phyloP scores from a whole-genome alignment of 92 coral and sea anemone species.

The Bergia puertoricense region DNA sequence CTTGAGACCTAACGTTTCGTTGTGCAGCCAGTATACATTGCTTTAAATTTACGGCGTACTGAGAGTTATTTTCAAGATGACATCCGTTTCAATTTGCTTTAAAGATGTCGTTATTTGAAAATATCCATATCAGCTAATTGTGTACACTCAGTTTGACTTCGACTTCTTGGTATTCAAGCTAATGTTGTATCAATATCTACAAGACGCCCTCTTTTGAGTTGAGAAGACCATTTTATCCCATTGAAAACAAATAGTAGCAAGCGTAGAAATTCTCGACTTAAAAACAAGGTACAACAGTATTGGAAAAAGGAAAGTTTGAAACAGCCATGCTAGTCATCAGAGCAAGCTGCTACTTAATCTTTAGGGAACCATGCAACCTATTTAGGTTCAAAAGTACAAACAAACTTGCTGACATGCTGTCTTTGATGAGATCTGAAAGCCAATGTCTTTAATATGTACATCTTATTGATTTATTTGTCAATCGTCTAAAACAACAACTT shows the following conservation, averaged over 20 bases:
- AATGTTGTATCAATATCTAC: background rate
- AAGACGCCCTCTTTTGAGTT: background rate
- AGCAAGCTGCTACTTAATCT: no score
- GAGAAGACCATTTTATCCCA: background rate
- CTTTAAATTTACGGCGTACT: background rate
- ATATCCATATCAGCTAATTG: background rate
- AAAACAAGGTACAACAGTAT: no score
- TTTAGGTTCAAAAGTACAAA: background rate
- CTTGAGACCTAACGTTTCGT: no score
- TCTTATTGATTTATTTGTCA: no score
- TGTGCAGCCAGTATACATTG: background rate
- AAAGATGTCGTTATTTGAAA: background rate
- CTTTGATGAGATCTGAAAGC: background rate
- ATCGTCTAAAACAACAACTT: no score
- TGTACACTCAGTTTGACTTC: background rate
- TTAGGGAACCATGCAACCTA: background rate
- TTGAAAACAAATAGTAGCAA: no score
- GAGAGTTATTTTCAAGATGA: background rate
- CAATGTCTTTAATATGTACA: background rate
- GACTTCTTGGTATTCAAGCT: background rate
- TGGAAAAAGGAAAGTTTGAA: no score
- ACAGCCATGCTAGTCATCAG: no score
- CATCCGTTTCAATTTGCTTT: background rate
- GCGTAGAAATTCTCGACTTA: no score
- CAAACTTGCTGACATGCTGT: background rate